These are phyloP conservation scores for Epinephelus malabaricus DNA, from an alignment of 2,797 vertebrate genomes.

Conservation along the genomic window DNA sequence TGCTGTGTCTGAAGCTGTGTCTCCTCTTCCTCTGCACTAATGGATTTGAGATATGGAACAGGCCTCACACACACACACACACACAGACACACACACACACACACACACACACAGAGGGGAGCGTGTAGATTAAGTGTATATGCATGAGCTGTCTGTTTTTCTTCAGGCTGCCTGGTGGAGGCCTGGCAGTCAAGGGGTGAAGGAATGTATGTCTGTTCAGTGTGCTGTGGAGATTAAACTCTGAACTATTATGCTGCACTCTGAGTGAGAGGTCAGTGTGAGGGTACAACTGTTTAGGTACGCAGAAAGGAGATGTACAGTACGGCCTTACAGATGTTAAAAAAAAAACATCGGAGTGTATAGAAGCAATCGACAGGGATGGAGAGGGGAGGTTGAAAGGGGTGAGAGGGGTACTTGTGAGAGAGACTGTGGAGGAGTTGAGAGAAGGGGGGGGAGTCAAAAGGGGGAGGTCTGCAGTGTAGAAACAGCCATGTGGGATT, in stretches of 20 bases:
- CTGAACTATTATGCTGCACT: constrained; percentile 56
- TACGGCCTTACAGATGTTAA: not conserved
- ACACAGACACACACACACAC: constrained; percentile 32
- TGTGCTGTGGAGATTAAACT: constrained; percentile 79
- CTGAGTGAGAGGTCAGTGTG: constrained; percentile 48
- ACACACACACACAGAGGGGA: constrained; percentile 37
- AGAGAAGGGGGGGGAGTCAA: constrained; percentile 39
- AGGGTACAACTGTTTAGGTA: constrained; percentile 26
- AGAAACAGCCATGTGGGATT: constrained; percentile 86
- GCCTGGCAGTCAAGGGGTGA: constrained; percentile 68
- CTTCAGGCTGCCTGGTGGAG: constrained; percentile 75
- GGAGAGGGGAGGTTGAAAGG: constrained; percentile 43
- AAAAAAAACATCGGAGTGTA: not conserved
- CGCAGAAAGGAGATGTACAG: constrained; percentile 15
- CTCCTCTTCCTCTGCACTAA: constrained; percentile 65
- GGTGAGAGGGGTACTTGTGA: constrained; percentile 46
- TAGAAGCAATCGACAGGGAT: constrained; percentile 48
- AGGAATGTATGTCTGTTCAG: constrained; percentile 86
- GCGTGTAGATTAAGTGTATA: constrained; percentile 70
- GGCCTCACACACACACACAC: constrained; percentile 51
- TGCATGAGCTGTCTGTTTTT: constrained; percentile 81
- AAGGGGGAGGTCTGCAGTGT: constrained; percentile 74
- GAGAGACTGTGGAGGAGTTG: constrained; percentile 60
- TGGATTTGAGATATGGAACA: constrained; percentile 72
- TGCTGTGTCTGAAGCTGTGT: constrained; percentile 47